Evolutionary conservation across 1,140 invertebrate species (phyloP).

Genomic region (Copidosoma floridanum): DNA sequence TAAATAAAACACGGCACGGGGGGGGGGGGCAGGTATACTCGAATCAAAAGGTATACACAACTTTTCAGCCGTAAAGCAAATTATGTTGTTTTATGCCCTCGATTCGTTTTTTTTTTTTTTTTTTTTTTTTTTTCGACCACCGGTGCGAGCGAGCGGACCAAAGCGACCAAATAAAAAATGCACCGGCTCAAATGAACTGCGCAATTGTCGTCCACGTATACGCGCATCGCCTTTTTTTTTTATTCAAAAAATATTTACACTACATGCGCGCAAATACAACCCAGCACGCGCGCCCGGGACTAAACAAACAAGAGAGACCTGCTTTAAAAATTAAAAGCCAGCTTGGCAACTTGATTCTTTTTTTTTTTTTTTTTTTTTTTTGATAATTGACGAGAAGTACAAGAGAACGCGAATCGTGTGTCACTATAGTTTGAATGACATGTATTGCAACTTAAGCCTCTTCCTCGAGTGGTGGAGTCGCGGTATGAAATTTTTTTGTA

Average conservation of each 20-base stretch:
- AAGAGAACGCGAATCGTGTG: background rate
- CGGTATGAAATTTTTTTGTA: too few species aligned
- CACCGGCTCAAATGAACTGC: constrained; percentile 10
- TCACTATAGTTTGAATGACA: background rate
- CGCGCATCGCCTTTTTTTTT: constrained; percentile 1
- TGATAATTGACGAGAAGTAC: too few species aligned
- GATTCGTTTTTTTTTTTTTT: too few species aligned
- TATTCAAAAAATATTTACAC: constrained; percentile 13
- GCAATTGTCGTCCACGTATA: constrained; percentile 5
- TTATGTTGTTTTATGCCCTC: too few species aligned
- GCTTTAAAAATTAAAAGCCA: constrained; percentile 10
- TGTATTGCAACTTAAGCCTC: too few species aligned
- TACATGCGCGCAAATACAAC: constrained; percentile 2
- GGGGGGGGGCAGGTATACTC: background rate
- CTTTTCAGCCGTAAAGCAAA: constrained; percentile 2
- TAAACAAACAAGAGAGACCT: constrained; percentile 6
- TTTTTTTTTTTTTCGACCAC: too few species aligned
- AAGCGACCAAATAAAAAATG: too few species aligned
- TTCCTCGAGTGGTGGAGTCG: too few species aligned
- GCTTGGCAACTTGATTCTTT: too few species aligned
- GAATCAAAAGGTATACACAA: background rate
- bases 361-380: too few species aligned
- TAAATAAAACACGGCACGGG: background rate
- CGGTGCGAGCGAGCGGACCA: too few species aligned
- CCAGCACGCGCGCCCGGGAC: background rate